A percentile compares a stretch with the other conserved stretches of the same genome.
These are phyloP conservation scores for Eupithecia subumbrata DNA, from an alignment of 2,888 invertebrate genomes.

Conservation along the genomic window DNA sequence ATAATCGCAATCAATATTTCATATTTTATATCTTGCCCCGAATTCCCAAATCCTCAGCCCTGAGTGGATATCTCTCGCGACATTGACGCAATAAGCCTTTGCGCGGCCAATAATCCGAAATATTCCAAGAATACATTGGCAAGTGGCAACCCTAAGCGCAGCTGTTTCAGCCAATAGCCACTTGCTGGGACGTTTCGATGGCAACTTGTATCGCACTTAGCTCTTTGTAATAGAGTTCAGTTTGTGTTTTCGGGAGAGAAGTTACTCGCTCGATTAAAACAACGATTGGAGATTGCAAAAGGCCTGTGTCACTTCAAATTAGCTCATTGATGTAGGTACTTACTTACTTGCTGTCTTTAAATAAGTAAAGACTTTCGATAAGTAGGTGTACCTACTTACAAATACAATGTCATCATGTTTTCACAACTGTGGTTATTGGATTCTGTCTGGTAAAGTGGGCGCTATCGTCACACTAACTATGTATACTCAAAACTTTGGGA, in stretches of 20 bases:
- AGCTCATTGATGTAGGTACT: background rate
- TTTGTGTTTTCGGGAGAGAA: conserved; percentile 8
- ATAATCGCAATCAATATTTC: conserved; percentile 3
- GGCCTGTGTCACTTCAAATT: conserved; percentile 16
- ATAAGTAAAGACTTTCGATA: background rate
- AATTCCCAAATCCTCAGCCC: conserved; percentile 24
- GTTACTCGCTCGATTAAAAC: conserved; percentile 22
- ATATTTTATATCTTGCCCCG: background rate
- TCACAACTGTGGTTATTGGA: background rate
- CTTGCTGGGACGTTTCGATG: conserved; percentile 62
- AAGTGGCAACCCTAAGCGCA: conserved; percentile 79
- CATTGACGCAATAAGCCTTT: conserved; percentile 66
- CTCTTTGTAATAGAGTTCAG: conserved; percentile 31
- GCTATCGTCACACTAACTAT: background rate
- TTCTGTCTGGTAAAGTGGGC: background rate
- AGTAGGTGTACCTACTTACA: background rate
- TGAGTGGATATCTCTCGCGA: conserved; percentile 38
- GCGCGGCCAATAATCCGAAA: conserved; percentile 68
- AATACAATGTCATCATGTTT: background rate
- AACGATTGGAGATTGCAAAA: conserved; percentile 14
- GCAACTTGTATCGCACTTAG: conserved; percentile 22
- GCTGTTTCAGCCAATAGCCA: conserved; percentile 75
- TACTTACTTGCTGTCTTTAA: background rate
- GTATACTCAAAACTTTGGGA: background rate
- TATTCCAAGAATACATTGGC: conserved; percentile 78